Base-by-base conservation (phyloP, 1,140 invertebrate species). In the Leptinotarsa lineolata region DNA sequence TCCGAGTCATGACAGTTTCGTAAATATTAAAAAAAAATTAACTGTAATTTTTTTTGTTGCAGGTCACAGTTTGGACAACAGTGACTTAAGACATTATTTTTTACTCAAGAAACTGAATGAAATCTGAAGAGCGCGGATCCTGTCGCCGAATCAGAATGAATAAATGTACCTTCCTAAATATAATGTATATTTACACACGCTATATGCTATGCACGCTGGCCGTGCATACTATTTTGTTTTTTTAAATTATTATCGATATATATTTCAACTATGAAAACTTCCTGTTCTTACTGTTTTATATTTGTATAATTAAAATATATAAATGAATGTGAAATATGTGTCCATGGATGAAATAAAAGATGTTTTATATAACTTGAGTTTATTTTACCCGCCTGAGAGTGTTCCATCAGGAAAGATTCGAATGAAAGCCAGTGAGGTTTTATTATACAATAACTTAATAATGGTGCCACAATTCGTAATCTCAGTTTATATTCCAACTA, bases 51-150 rank as follows among this genome's bases (percentile, higher is more conserved):
- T 70, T 46, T 75, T 71, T 54, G 68, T 79, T 81, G 72, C 67
- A 81, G 80, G 80, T 80, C 80, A 81, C 75, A 81, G 77, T 73
- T 77, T 81, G 76, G 81, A 82, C 79, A 78, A 78, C 73, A 77
- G 78, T 77, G 78, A 81, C 73, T 74, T 80, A 78, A 79, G 74
- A 70, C 72, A 76, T 78, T 72, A 72, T 60, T 72, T 80, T 39
- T 77, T 81, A 73, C 75, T 79, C 74, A 82, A 77, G 76, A 75
- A 77, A 80, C 75, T 80, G 69, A 77, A 68, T 80, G 24, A 64
- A 70, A 69, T 70, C 72, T 76, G 72, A 75, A 79, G 61, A 76
- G 72, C 74, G 77, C 75, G 78, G 80, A 80, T 80, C 69, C 70
- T 71, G 70, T 63, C 54, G 22, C 60, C n/a, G 39, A 63, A 63